A percentile compares a stretch with the other conserved stretches of the same genome.
Conservation (phyloP, 2,797 vertebrate species). For the Mormyrus proboscirostris region DNA sequence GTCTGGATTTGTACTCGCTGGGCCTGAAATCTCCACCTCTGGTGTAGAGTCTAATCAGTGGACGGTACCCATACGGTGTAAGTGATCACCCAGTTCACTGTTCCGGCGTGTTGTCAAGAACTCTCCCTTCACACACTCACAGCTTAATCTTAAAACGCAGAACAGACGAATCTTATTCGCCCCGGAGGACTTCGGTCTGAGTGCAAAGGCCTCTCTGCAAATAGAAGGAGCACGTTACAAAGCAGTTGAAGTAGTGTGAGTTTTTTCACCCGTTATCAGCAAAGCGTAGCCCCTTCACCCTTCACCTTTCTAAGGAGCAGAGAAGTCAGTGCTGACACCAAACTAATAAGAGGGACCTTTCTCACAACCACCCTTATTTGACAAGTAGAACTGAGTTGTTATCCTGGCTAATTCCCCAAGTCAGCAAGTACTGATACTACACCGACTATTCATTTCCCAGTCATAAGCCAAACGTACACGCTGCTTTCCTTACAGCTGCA, state of each 20-base stretch:
- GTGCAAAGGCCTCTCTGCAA: neutral
- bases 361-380: constrained; percentile 21
- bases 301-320: neutral
- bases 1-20: neutral
- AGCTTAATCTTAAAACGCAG: neutral
- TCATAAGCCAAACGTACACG: constrained; percentile 3
- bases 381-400: neutral
- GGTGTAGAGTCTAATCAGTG: neutral
- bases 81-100: neutral
- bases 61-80: neutral
- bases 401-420: constrained; percentile 15
- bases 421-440: constrained; percentile 7
- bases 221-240: neutral
- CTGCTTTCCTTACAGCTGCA: constrained; percentile 25
- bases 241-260: neutral
- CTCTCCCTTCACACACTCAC: neutral
- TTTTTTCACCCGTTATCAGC: neutral
- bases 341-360: neutral
- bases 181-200: neutral
- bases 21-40: neutral
- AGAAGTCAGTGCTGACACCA: neutral
- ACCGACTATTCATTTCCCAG: constrained; percentile 22
- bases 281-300: neutral
- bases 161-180: neutral
- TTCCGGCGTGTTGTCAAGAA: neutral